Evolutionary conservation across 2,888 invertebrate species (phyloP), one percentile per base, ranked within the genome.

Genomic region (Cryptus armator): DNA sequence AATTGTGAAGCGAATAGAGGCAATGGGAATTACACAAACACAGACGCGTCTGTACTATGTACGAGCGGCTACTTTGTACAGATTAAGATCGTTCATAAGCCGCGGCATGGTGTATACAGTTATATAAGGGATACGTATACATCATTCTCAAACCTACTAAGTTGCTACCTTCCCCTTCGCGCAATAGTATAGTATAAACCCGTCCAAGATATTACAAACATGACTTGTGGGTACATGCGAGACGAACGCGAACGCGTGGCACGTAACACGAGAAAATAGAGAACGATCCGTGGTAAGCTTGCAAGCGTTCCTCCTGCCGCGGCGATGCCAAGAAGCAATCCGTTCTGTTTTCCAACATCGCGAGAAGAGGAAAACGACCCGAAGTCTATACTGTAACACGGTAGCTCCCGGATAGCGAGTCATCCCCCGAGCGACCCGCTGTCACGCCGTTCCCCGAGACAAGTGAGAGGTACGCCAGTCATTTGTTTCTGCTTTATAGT

Each of bases 401-500:
- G 19, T 14, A 16, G 14, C 46, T 80, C 53, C 64, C 70, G 76
- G 66, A 74, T 81, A 78, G 74, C 82, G 74, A 83, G 86, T 85
- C 85, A 78, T 85, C 74, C 75, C 32, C n/a, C 24, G 64, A 77
- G 77, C 76, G 81, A 77, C 85, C 76, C 74, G 72, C 86, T 86
- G 86, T 86, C 86, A 86, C 75, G 77, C 74, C 76, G 78, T 59
- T 62, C 77, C 70, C 77, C 64, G 80, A 87, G 88, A 88, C 88
- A 86, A 88, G 88, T 84, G 83, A 86, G 87, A 86, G 86, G 82
- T 84, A 83, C 85, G 86, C 87, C 83, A 86, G 86, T 87, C 88
- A 88, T 89, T 89, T 88, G 87, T 89, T 88, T 88, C 88, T 78
- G 85, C 77, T 88, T 88, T 86, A 83, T 83, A 84, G 84, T 79